Evolutionary conservation across 2,113 vertebrate species (phyloP).

Genomic region (Syngnathus scovelli): DNA sequence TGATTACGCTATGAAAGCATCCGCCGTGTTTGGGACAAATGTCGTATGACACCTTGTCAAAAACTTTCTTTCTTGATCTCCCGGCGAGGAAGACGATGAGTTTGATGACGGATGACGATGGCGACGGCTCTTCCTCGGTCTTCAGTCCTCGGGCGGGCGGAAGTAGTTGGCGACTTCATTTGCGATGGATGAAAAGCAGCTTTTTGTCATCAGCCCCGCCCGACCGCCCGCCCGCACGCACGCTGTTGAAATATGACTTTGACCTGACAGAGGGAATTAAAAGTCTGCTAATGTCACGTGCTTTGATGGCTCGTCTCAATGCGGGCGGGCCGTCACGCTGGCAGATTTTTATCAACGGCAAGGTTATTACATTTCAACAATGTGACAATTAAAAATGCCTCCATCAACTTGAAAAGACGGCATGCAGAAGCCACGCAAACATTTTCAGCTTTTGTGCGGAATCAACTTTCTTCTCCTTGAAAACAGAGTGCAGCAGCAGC

Average conservation of each 20-base stretch:
- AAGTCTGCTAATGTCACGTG: slow-evolving; percentile 63
- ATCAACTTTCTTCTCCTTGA: not conserved
- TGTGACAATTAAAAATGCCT: slow-evolving; percentile 73
- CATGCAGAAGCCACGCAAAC: not conserved
- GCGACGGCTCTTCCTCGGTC: slow-evolving; percentile 31
- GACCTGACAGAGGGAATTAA: slow-evolving; percentile 73
- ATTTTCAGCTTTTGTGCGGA: not conserved
- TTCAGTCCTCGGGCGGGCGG: slow-evolving; percentile 30
- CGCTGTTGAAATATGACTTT: slow-evolving; percentile 64
- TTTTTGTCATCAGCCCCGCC: slow-evolving; percentile 59
- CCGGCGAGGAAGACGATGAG: not conserved
- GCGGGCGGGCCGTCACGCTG: slow-evolving; percentile 66
- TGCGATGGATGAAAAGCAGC: slow-evolving; percentile 63
- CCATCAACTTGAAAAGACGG: slow-evolving; percentile 49
- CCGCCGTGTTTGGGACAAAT: not conserved
- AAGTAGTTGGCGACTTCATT: slow-evolving; percentile 31
- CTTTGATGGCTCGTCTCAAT: slow-evolving; percentile 65
- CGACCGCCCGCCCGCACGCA: not conserved
- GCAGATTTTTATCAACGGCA: slow-evolving; percentile 74
- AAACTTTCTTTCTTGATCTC: slow-evolving; percentile 1
- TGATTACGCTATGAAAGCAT: not conserved
- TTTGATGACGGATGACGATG: slow-evolving; percentile 64
- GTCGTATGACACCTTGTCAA: not conserved
- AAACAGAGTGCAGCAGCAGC: not conserved
- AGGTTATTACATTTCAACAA: slow-evolving; percentile 72